Percentiles rank a stretch among this genome's conserved stretches.
phyloP scores from a whole-genome alignment of 2,113 vertebrate species.

The Apus apus region DNA sequence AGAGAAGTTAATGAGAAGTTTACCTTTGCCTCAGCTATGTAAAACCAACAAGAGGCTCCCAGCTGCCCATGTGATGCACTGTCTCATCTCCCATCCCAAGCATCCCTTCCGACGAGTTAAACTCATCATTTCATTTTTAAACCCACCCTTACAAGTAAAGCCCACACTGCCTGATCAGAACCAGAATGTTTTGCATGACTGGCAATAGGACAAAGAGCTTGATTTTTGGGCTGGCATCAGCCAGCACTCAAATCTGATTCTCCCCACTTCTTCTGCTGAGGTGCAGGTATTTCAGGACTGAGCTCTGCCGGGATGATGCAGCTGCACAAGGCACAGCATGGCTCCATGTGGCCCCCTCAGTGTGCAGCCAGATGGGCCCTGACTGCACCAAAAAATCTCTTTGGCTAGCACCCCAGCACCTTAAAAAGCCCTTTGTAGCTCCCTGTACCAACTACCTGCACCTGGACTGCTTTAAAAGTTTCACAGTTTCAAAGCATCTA shows the following conservation, averaged over 20 bases:
- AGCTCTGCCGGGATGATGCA: not conserved
- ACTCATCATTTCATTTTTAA: not conserved
- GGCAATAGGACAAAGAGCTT: not conserved
- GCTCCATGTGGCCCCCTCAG: not conserved
- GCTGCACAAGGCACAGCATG: not conserved
- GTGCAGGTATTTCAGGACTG: not conserved
- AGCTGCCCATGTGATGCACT: not conserved
- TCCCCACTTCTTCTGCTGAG: not conserved
- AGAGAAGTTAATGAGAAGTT: slow-evolving; percentile 22
- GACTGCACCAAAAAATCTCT: not conserved
- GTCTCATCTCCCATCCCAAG: not conserved
- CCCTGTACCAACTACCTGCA: not conserved
- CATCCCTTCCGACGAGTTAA: not conserved
- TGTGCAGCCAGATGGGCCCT: not conserved
- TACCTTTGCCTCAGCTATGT: not conserved
- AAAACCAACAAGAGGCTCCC: slow-evolving; percentile 29
- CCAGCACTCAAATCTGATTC: not conserved
- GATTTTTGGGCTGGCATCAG: not conserved
- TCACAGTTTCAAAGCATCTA: not conserved
- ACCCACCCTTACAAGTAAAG: not conserved
- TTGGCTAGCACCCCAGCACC: not conserved
- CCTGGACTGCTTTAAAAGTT: not conserved
- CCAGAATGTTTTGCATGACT: not conserved
- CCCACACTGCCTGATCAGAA: not conserved
- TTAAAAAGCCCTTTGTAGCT: not conserved